Evolutionary conservation across 2,888 invertebrate species (phyloP), one percentile per base, ranked within the genome.

Genomic region (Andrena praecox): DNA sequence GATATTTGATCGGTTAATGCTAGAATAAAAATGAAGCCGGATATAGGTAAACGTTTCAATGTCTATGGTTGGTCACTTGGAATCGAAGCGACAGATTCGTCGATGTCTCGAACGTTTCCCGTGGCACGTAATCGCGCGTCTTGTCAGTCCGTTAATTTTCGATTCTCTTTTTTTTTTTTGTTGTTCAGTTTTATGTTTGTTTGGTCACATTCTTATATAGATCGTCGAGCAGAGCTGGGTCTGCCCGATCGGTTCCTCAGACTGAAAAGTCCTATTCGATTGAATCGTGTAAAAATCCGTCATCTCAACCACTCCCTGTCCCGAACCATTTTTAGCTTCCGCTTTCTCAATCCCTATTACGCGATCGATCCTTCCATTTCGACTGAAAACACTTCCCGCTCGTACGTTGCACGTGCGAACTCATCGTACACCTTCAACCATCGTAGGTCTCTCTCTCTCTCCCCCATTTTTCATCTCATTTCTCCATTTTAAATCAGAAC

Each of bases 121-220:
- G 72, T 77, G 80, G 74, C 82, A 56, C 78, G 67, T 27, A 20
- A 84, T 60, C 79, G 78, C 62, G 82, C 84, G 70, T 63, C 12
- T 84, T 35, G 79, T 88, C 84, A 88, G 74, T 87, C 87, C 85
- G 76, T 85, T 67, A 70, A 81, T 84, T 82, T 72, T 72, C 56
- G 12, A 72, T 73, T 68, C 31, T 27, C 48, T 68, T 70, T 52
- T 24, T 24, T 42, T 42, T 79, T 77, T 73, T 42, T 42, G 16
- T 42, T 42, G 16, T 42, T 42, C 42, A 42, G 42, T 16, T 16
- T 42, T 42, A 0, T 42, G 42, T 42, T 42, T 42, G 42, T 42
- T 81, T 88, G 84, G 82, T 85, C 85, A 81, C 63, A 62, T 67
- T 87, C 62, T n/a, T 56, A 60, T 56, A 60, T 75, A 75, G 52